Evolutionary conservation across 1,140 invertebrate species (phyloP).

Genomic region (Trichonephila clavata): DNA sequence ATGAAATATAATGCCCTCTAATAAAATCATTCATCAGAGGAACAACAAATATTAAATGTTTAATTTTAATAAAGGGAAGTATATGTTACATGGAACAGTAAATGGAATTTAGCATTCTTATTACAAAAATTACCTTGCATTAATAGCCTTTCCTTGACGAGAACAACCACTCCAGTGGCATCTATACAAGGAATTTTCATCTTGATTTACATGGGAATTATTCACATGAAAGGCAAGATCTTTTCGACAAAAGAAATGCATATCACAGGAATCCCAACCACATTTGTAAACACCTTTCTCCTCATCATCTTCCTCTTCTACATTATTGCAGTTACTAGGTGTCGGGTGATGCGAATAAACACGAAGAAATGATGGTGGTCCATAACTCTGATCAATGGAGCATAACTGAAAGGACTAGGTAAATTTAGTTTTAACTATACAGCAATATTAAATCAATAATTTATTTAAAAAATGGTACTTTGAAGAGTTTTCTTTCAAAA

Average conservation of each 20-base stretch:
- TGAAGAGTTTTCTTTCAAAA: too few relatives aligned
- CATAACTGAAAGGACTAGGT: conserved; percentile 56
- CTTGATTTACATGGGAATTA: conserved; percentile 69
- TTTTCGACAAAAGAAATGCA: conserved; percentile 65
- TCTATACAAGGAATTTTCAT: conserved; percentile 74
- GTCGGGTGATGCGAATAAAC: conserved; percentile 66
- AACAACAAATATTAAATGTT: too few relatives aligned
- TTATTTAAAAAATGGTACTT: too few relatives aligned
- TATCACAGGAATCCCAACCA: conserved; percentile 73
- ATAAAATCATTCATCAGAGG: neutral
- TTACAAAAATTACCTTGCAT: conserved; percentile 84
- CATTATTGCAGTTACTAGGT: neutral
- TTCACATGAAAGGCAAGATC: conserved; percentile 74
- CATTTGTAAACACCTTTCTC: conserved; percentile 72
- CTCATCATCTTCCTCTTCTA: conserved; percentile 68
- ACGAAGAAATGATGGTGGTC: conserved; percentile 71
- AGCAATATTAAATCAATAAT: neutral
- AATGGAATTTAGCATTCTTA: too few relatives aligned
- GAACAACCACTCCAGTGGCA: conserved; percentile 97
- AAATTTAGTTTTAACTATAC: neutral
- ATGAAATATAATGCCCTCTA: too few relatives aligned
- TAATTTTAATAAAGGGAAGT: too few relatives aligned
- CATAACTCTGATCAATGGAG: conserved; percentile 69
- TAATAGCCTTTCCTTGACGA: conserved; percentile 98
- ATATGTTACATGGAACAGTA: too few relatives aligned